phyloP scores from a whole-genome alignment of 2,888 invertebrate species.

The Rhagonycha lutea region DNA sequence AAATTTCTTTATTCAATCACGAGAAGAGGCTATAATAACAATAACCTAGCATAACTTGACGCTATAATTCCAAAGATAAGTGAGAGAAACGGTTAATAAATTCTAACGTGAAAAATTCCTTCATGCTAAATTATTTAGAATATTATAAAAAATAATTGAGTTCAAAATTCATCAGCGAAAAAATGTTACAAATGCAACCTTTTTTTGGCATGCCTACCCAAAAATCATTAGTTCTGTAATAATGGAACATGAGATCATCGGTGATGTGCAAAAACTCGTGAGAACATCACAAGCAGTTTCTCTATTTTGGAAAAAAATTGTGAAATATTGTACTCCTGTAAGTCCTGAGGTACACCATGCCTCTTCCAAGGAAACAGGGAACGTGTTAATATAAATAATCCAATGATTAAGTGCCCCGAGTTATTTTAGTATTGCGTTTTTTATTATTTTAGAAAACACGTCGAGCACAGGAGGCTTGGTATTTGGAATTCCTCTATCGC shows the following conservation, averaged over 20 bases:
- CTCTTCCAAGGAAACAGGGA: not conserved
- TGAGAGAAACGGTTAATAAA: no score
- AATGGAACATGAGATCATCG: not conserved
- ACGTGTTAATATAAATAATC: not conserved
- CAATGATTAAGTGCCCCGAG: not conserved
- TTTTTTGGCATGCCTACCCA: not conserved
- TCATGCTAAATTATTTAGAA: not conserved
- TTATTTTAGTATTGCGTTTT: not conserved
- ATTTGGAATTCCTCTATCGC: slow-evolving; percentile 83
- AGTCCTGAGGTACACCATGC: not conserved
- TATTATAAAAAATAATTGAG: not conserved
- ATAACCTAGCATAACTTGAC: no score
- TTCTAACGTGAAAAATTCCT: not conserved
- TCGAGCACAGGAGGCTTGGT: slow-evolving; percentile 63
- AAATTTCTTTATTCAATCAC: no score
- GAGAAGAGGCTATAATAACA: no score
- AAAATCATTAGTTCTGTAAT: not conserved
- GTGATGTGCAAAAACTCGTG: not conserved
- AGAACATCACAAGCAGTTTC: not conserved
- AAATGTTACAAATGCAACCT: not conserved
- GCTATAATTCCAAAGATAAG: not conserved
- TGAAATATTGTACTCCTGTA: not conserved
- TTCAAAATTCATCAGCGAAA: not conserved
- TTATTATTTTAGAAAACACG: slow-evolving; percentile 4
- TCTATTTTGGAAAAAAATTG: not conserved